Percentiles rank a stretch among this genome's conserved stretches.
Evolutionary conservation across 2,888 invertebrate species (phyloP).

Genomic region (Drosophila borborema): DNA sequence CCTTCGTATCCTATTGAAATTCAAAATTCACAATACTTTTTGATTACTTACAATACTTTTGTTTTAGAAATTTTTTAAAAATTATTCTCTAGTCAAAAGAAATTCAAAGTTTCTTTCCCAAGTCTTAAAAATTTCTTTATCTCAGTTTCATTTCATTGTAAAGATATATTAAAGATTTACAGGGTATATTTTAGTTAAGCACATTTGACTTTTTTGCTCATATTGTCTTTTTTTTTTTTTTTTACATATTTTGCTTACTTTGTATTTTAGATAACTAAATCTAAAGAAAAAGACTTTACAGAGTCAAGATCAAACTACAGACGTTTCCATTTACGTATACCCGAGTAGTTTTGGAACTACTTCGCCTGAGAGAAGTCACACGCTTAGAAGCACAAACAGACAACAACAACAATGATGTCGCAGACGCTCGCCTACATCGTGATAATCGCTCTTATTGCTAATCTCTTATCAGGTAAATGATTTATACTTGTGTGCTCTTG

Average conservation of each 20-base stretch:
- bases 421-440: conserved; percentile 64
- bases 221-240: conserved; percentile 5
- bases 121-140: neutral
- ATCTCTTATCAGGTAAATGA: conserved; percentile 82
- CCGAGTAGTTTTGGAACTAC: conserved; percentile 11
- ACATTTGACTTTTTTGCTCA: too few relatives aligned
- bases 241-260: neutral
- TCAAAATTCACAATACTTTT: too few relatives aligned
- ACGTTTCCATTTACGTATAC: neutral
- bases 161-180: neutral
- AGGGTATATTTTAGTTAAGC: neutral
- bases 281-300: conserved; percentile 12
- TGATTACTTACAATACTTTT: too few relatives aligned
- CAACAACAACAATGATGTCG: conserved; percentile 46
- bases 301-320: conserved; percentile 24
- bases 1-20: neutral
- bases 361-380: neutral
- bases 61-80: too few relatives aligned
- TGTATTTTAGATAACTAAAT: conserved; percentile 21
- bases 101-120: neutral
- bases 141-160: neutral
- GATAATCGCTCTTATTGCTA: conserved; percentile 73
- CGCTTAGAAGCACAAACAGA: neutral
- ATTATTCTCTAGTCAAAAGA: neutral
- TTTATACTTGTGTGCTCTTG: neutral